These are phyloP conservation scores for Erpobdella octoculata DNA, from an alignment of 2,888 invertebrate species.

Conservation along the genomic window DNA sequence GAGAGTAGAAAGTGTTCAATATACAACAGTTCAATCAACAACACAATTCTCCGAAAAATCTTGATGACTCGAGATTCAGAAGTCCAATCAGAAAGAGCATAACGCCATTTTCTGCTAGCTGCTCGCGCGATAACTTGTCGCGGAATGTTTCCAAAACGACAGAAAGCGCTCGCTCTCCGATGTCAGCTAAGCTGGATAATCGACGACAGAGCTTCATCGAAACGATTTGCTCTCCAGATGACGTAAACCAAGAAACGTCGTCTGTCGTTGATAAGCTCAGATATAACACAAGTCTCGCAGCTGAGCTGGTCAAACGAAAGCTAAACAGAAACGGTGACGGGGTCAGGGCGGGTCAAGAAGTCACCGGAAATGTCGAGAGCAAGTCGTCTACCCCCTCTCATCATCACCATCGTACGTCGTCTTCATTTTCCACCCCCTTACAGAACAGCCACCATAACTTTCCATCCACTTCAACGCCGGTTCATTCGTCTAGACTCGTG, in stretches of 20 bases:
- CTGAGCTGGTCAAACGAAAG: constrained; percentile 19
- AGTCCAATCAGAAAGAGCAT: background rate
- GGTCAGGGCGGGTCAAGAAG: background rate
- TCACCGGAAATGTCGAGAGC: background rate
- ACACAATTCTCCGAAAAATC: background rate
- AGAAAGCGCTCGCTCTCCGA: no score
- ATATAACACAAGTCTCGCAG: constrained; percentile 19
- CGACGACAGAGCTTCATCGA: no score
- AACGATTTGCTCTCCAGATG: no score
- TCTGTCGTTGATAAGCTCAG: constrained; percentile 11
- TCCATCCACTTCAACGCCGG: no score
- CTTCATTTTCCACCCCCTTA: background rate
- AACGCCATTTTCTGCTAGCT: background rate
- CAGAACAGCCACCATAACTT: no score
- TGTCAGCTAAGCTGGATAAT: no score
- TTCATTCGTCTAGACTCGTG: no score
- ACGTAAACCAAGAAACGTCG: no score
- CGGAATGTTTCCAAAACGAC: no score
- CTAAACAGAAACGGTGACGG: background rate
- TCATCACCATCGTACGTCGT: background rate
- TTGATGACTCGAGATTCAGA: background rate
- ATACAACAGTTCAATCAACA: background rate
- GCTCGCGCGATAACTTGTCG: no score
- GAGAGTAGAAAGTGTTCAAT: no score
- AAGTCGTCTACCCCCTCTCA: constrained; percentile 1